Evolutionary conservation across 2,113 vertebrate species (phyloP).

Genomic region (Poeciliopsis turrubarensis): DNA sequence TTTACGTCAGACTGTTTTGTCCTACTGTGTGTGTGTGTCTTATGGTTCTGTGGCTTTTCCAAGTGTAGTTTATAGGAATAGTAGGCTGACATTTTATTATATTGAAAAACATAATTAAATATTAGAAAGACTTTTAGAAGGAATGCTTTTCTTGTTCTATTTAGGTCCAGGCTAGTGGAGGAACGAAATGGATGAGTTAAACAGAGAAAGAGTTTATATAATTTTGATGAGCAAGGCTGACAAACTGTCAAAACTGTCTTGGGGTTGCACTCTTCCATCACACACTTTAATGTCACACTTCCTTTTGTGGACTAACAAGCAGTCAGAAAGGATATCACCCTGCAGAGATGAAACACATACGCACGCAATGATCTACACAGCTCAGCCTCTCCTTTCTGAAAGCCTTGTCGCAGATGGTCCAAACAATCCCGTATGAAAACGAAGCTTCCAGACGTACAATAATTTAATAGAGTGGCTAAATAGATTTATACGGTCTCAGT

Average conservation of each 20-base stretch:
- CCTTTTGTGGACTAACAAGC: slow-evolving; percentile 31
- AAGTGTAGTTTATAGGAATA: not conserved
- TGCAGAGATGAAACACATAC: slow-evolving; percentile 22
- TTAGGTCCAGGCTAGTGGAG: not conserved
- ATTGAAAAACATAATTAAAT: not conserved
- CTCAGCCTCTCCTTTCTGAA: slow-evolving; percentile 38
- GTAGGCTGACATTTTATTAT: not conserved
- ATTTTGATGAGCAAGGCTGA: not conserved
- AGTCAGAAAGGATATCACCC: slow-evolving; percentile 26
- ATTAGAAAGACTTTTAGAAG: not conserved
- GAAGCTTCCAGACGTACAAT: slow-evolving; percentile 36
- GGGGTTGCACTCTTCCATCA: slow-evolving; percentile 21
- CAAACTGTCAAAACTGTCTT: slow-evolving; percentile 18
- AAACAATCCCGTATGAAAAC: slow-evolving; percentile 39
- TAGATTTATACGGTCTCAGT: slow-evolving; percentile 41
- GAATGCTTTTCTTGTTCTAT: not conserved
- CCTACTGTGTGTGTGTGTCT: not conserved
- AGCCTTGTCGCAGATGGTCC: slow-evolving; percentile 54
- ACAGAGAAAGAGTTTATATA: not conserved
- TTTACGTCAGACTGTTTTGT: not conserved
- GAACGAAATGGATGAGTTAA: not conserved
- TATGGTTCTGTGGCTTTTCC: not conserved
- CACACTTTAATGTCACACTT: slow-evolving; percentile 13
- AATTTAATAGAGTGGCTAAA: slow-evolving; percentile 58
- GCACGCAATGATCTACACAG: slow-evolving; percentile 27